These are phyloP conservation scores for Monomorium pharaonis DNA, from an alignment of 1,140 invertebrate species.

Conservation along the genomic window DNA sequence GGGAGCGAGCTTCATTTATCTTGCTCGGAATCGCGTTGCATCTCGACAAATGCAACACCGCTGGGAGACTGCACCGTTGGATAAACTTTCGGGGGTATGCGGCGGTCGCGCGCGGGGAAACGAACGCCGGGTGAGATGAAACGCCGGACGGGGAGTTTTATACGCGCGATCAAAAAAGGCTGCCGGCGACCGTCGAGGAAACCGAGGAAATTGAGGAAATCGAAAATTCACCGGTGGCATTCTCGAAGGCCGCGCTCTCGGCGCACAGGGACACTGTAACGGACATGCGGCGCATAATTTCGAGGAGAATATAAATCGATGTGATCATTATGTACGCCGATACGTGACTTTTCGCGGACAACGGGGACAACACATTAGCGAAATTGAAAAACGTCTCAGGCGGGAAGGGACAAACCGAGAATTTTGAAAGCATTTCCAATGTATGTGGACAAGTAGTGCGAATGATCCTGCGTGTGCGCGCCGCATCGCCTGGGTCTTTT, in stretches of 20 bases:
- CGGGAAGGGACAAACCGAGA: neutral
- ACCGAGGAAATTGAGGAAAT: constrained; percentile 55
- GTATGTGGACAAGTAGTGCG: neutral
- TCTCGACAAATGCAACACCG: constrained; percentile 74
- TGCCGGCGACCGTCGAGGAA: constrained; percentile 23
- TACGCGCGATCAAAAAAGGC: constrained; percentile 46
- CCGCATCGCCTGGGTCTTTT: constrained; percentile 39
- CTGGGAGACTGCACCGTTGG: constrained; percentile 62
- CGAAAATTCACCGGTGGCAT: constrained; percentile 25
- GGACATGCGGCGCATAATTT: constrained; percentile 18
- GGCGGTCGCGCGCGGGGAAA: constrained; percentile 24
- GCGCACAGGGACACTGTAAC: neutral
- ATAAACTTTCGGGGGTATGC: constrained; percentile 69
- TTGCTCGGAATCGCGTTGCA: constrained; percentile 74
- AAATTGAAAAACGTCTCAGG: constrained; percentile 10
- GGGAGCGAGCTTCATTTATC: constrained; percentile 75
- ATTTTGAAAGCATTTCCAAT: constrained; percentile 32
- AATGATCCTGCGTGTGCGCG: neutral
- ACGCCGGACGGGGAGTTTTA: constrained; percentile 57
- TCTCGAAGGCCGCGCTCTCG: constrained; percentile 33
- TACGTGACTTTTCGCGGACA: neutral
- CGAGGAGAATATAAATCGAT: constrained; percentile 17
- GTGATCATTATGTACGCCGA: neutral
- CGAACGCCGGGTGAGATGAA: constrained; percentile 51
- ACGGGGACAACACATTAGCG: neutral